A percentile compares a stretch with the other conserved stretches of the same genome.
These are phyloP conservation scores for Taeniopygia guttata DNA, from an alignment of 2,797 vertebrate species.

Conservation along the genomic window DNA sequence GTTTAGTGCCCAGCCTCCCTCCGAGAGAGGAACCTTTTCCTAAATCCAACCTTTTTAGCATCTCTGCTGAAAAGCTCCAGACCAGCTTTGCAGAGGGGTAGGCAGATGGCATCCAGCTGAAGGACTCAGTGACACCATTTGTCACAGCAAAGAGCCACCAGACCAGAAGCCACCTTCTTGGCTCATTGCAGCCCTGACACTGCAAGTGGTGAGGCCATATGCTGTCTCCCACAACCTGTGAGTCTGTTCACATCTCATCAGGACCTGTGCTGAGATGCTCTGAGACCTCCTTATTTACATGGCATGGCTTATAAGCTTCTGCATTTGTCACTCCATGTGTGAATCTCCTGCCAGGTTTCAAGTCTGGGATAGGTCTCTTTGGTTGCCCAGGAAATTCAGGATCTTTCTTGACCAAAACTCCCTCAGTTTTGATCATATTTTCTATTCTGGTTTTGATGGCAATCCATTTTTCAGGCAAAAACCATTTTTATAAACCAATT, in stretches of 20 bases:
- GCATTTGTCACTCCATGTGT: not conserved
- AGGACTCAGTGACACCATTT: not conserved
- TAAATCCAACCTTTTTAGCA: not conserved
- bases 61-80: not conserved
- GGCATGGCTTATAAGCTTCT: not conserved
- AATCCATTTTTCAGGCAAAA: not conserved
- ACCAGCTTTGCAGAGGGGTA: not conserved
- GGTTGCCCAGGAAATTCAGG: not conserved
- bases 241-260: slow-evolving; percentile 8
- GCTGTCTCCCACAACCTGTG: slow-evolving; percentile 4
- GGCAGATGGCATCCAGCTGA: slow-evolving; percentile 17
- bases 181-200: not conserved
- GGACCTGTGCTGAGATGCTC: not conserved
- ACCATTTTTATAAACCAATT: no score
- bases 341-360: not conserved
- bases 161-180: slow-evolving; percentile 14
- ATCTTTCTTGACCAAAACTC: not conserved
- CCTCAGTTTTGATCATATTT: not conserved
- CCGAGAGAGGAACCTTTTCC: not conserved
- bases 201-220: not conserved
- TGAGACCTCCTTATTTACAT: not conserved
- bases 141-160: slow-evolving; percentile 5
- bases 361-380: not conserved
- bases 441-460: not conserved
- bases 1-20: no score